Evolutionary conservation across 2,888 invertebrate species (phyloP).

Genomic region (Eristalis pertinax): DNA sequence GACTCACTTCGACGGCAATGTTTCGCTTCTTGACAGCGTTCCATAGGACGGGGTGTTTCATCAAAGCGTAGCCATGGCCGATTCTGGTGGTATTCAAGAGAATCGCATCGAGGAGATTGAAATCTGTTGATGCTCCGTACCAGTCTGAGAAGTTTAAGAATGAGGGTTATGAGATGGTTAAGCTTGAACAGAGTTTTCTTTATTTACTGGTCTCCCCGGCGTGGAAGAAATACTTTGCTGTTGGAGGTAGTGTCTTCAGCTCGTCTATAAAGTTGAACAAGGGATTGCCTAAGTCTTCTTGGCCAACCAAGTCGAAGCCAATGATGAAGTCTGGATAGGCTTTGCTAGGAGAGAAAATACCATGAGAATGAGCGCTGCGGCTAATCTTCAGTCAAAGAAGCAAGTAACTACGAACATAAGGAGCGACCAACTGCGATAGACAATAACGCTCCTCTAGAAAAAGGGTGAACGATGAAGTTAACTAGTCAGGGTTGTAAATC

Average conservation of each 20-base stretch:
- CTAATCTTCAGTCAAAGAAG: background rate
- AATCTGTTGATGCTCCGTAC: slow-evolving; percentile 83
- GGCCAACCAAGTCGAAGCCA: slow-evolving; percentile 87
- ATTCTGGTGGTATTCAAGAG: slow-evolving; percentile 80
- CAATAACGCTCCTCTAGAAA: no score
- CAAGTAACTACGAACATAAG: background rate
- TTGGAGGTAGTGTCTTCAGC: slow-evolving; percentile 75
- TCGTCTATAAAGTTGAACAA: slow-evolving; percentile 78
- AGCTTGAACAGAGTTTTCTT: background rate
- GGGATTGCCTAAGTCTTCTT: slow-evolving; percentile 85
- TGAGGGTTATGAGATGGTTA: background rate
- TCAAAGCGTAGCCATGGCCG: slow-evolving; percentile 80
- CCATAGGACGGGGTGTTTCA: slow-evolving; percentile 80
- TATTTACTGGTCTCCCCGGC: slow-evolving; percentile 85
- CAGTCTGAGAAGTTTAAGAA: slow-evolving; percentile 79
- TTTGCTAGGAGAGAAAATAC: slow-evolving; percentile 71
- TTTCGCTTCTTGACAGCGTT: slow-evolving; percentile 77
- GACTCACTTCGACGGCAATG: slow-evolving; percentile 80
- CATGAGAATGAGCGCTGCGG: no score
- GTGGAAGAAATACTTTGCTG: slow-evolving; percentile 84
- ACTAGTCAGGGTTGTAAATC: no score
- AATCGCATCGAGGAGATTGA: slow-evolving; percentile 83
- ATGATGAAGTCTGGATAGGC: slow-evolving; percentile 83
- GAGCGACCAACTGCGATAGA: no score
- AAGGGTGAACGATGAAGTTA: no score